These are phyloP conservation scores for Papilio polyxenes DNA, from an alignment of 1,140 invertebrate genomes.

Conservation along the genomic window DNA sequence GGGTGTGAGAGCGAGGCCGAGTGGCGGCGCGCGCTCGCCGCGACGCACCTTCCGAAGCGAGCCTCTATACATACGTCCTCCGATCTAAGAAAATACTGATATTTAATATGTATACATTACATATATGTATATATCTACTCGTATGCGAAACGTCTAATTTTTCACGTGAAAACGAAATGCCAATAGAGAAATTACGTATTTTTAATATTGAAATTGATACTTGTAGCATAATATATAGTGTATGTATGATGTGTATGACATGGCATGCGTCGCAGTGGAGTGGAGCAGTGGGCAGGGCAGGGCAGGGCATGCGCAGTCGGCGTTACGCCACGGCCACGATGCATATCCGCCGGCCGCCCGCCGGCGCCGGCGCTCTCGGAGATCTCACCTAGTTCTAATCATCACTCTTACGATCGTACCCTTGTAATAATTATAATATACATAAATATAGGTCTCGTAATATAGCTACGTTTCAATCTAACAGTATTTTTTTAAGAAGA, in stretches of 20 bases:
- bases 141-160: constrained; percentile 77
- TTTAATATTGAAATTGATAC: constrained; percentile 80
- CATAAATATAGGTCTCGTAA: constrained; percentile 73
- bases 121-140: constrained; percentile 79
- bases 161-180: constrained; percentile 77
- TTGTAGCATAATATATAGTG: constrained; percentile 69
- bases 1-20: constrained; percentile 74
- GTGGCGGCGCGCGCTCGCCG: constrained; percentile 76
- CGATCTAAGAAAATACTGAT: constrained; percentile 77
- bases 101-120: constrained; percentile 79
- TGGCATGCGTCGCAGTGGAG: constrained; percentile 73
- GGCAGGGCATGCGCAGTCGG: constrained; percentile 49
- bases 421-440: constrained; percentile 76
- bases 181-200: constrained; percentile 80
- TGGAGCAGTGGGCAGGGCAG: constrained; percentile 63
- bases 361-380: constrained; percentile 55
- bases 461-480: constrained; percentile 79
- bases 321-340: background rate
- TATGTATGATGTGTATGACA: constrained; percentile 44
- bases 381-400: constrained; percentile 78
- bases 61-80: constrained; percentile 80
- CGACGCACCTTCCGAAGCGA: constrained; percentile 79
- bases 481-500: constrained; percentile 81
- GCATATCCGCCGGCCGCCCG: background rate
- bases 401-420: constrained; percentile 76